Evolutionary conservation across 2,888 invertebrate genomes (phyloP).

Genomic region (Diarsia brunnea): DNA sequence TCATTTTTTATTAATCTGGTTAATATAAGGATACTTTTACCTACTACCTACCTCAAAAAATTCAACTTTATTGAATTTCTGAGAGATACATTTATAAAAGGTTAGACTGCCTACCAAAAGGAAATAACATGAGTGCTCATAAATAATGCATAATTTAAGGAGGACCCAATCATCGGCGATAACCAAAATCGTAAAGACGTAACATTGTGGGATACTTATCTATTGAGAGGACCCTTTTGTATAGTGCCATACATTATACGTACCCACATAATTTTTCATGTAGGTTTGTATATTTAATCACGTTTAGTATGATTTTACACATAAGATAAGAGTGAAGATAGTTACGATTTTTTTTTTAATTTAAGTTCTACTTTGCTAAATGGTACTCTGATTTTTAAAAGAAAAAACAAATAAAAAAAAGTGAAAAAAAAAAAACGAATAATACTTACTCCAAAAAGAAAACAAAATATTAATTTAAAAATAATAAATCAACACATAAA

Average conservation of each 20-base stretch:
- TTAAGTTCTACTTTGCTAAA: background rate
- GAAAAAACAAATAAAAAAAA: background rate
- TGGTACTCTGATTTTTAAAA: background rate
- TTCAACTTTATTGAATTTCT: conserved; percentile 32
- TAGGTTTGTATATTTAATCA: background rate
- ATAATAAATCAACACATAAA: background rate
- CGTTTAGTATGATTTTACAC: background rate
- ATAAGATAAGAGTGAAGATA: background rate
- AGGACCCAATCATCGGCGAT: conserved; percentile 52
- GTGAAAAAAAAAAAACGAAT: too few relatives aligned
- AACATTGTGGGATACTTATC: conserved; percentile 49
- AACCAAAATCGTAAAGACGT: conserved; percentile 59
- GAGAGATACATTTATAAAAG: conserved; percentile 27
- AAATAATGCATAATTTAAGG: conserved; percentile 57
- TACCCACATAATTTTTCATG: conserved; percentile 11
- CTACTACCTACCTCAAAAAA: conserved; percentile 20
- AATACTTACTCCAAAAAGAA: too few relatives aligned
- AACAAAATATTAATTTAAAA: conserved; percentile 1
- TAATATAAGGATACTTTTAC: conserved; percentile 19
- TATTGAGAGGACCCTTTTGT: conserved; percentile 46
- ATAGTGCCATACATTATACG: conserved; percentile 20
- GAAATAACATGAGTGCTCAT: conserved; percentile 45
- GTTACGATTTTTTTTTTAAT: background rate
- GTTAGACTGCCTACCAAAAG: conserved; percentile 30
- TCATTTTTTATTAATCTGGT: conserved; percentile 30